These are phyloP conservation scores for Crossocerus cetratus DNA, from an alignment of 2,888 invertebrate genomes.

Conservation along the genomic window DNA sequence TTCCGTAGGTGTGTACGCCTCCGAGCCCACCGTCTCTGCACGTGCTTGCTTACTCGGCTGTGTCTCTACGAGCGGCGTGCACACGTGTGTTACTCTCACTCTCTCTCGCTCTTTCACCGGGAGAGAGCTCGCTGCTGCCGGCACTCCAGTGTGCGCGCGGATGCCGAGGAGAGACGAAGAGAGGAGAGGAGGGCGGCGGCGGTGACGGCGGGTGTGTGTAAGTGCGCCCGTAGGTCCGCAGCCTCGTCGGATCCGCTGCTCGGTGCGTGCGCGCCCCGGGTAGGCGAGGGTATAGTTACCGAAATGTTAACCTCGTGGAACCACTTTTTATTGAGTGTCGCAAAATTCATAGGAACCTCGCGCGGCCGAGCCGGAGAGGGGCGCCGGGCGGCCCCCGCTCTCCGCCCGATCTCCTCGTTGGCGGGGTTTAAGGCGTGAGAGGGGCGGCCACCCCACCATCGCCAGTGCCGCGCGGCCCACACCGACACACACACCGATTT, in stretches of 20 bases:
- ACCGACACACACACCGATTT: background rate
- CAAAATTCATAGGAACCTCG: constrained; percentile 81
- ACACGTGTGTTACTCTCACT: constrained; percentile 21
- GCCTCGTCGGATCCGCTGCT: constrained; percentile 27
- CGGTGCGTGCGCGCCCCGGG: constrained; percentile 66
- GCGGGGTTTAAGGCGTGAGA: constrained; percentile 62
- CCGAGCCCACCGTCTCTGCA: background rate
- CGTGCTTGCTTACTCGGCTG: constrained; percentile 1
- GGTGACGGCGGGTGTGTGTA: constrained; percentile 31
- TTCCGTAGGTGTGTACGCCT: constrained; percentile 35
- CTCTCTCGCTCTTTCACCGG: constrained; percentile 4
- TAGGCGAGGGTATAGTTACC: constrained; percentile 77
- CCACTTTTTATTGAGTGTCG: constrained; percentile 82
- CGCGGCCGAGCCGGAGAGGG: constrained; percentile 69
- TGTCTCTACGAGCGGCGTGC: background rate
- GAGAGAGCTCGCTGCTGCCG: background rate
- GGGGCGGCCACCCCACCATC: constrained; percentile 58
- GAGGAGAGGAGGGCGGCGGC: background rate
- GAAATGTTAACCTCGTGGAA: constrained; percentile 81
- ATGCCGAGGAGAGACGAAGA: background rate
- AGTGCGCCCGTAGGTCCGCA: constrained; percentile 7
- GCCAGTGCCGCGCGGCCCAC: constrained; percentile 20
- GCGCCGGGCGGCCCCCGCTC: constrained; percentile 59
- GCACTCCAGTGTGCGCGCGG: background rate
- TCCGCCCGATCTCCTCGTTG: constrained; percentile 50